Evolutionary conservation across 2,888 invertebrate species (phyloP).

Genomic region (Cotesia congregata): DNA sequence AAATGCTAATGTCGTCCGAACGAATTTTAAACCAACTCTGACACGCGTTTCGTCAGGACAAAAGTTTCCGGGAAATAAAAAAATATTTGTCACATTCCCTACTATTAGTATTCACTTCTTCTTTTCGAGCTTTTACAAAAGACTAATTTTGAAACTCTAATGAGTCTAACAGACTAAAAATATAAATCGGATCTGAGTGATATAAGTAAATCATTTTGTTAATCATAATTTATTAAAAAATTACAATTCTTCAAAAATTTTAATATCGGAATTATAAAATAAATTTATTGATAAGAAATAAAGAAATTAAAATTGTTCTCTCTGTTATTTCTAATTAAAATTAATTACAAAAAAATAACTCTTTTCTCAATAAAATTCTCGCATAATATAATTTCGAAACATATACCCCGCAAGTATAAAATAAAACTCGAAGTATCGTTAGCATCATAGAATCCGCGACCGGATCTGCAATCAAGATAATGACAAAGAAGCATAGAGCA

Average conservation of each 20-base stretch:
- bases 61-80: neutral
- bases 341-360: too few species aligned
- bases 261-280: too few species aligned
- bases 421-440: conserved; percentile 4
- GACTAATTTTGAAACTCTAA: neutral
- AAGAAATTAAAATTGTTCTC: neutral
- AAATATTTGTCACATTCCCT: neutral
- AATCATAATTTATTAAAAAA: too few species aligned
- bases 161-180: too few species aligned
- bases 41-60: conserved; percentile 5
- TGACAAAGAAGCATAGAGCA: conserved; percentile 11
- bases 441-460: neutral
- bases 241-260: too few species aligned
- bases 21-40: conserved; percentile 39
- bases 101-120: neutral
- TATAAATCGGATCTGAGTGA: too few species aligned
- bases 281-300: neutral
- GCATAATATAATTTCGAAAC: too few species aligned
- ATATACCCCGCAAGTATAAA: neutral
- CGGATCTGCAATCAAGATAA: conserved; percentile 27
- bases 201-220: too few species aligned
- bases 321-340: too few species aligned
- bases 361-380: too few species aligned
- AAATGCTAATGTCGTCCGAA: conserved; percentile 38
- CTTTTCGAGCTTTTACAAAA: neutral